Evolutionary conservation across 2,797 vertebrate genomes (phyloP).

Genomic region (Hyperoplus lanceolatus): DNA sequence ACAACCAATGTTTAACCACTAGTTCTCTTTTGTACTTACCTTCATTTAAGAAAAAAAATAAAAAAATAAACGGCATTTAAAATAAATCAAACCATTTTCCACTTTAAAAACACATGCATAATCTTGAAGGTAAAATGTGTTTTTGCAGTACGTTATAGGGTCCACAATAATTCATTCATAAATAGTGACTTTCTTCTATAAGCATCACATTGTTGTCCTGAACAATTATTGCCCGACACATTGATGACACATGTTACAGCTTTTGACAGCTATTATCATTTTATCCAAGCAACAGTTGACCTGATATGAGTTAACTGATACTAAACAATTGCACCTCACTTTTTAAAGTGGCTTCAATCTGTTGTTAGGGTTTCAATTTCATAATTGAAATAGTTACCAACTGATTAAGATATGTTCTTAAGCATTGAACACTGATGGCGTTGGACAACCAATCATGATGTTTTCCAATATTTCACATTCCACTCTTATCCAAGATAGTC

Average conservation of each 20-base stretch:
- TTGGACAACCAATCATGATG: neutral
- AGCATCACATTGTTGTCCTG: neutral
- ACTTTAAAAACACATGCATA: neutral
- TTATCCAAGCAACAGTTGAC: conserved; percentile 2
- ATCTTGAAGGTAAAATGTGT: neutral
- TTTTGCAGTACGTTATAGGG: too few relatives aligned
- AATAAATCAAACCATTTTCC: neutral
- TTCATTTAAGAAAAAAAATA: neutral
- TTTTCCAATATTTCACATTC: neutral
- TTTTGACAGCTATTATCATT: neutral
- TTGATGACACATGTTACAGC: neutral
- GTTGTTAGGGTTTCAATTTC: neutral
- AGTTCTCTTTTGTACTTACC: too few relatives aligned
- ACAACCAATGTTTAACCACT: neutral
- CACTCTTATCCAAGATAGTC: neutral
- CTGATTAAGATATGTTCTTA: neutral
- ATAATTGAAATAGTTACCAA: neutral
- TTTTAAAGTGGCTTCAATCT: conserved; percentile 28
- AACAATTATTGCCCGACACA: neutral
- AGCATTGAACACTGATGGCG: neutral
- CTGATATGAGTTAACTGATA: conserved; percentile 8
- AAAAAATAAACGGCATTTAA: neutral
- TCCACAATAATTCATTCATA: neutral
- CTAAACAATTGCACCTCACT: neutral
- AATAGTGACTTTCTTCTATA: neutral